Evolutionary conservation across 2,888 invertebrate species (phyloP).

Genomic region (Orchesellides sinensis): DNA sequence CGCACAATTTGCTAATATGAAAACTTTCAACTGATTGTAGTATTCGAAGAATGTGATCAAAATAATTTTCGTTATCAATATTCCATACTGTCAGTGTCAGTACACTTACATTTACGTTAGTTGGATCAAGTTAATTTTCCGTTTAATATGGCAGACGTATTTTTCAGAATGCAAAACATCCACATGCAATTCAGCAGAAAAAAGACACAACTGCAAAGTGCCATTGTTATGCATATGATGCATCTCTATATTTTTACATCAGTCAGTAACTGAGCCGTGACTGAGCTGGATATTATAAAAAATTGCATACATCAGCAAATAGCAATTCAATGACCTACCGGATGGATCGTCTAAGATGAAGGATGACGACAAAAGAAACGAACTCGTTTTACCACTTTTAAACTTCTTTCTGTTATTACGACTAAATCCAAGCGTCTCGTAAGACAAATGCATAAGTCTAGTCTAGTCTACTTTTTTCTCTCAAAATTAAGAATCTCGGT

Average conservation of each 20-base stretch:
- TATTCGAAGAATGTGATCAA: too few relatives aligned
- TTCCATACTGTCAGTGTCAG: too few relatives aligned
- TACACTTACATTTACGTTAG: too few relatives aligned
- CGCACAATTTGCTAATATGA: too few relatives aligned
- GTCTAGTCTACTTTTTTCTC: background rate
- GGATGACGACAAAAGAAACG: slow-evolving; percentile 28
- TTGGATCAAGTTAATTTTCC: too few relatives aligned
- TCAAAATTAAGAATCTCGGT: slow-evolving; percentile 16
- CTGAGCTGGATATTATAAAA: slow-evolving; percentile 33
- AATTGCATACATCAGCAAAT: slow-evolving; percentile 11
- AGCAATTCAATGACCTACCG: slow-evolving; percentile 59
- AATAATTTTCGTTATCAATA: too few relatives aligned
- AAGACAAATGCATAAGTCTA: slow-evolving; percentile 1
- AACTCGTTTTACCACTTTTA: slow-evolving; percentile 61
- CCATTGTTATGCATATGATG: too few relatives aligned
- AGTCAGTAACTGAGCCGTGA: background rate
- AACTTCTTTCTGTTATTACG: too few relatives aligned
- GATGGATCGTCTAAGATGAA: background rate
- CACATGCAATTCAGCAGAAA: background rate
- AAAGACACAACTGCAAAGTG: slow-evolving; percentile 3
- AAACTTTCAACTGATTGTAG: too few relatives aligned
- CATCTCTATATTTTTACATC: too few relatives aligned
- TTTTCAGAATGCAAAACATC: too few relatives aligned
- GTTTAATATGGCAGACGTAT: too few relatives aligned
- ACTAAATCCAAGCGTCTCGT: background rate